Base-by-base conservation (phyloP, 2,888 invertebrate species). In the Ormyrus pomaceus region DNA sequence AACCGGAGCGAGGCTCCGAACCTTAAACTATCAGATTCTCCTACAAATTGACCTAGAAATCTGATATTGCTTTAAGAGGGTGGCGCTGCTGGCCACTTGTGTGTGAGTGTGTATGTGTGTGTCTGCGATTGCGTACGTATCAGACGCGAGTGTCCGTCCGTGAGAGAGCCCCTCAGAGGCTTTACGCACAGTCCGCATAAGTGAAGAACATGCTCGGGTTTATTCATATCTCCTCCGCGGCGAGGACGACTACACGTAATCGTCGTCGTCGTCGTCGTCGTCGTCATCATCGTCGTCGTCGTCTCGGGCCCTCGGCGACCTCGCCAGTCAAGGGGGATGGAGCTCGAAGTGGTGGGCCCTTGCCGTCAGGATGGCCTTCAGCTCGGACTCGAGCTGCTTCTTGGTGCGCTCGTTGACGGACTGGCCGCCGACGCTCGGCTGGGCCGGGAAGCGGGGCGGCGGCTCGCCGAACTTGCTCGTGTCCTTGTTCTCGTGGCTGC, bases 31-130 rank as follows among this genome's bases (percentile, higher is more conserved):
- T 86, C 84, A 85, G 85, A 87, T 87, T 87, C 84, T 81, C 85
- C 85, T 89, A 89, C 85, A 71, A 89, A 89, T 89, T 89, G 88
- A 89, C 89, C 89, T 89, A 89, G 86, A 89, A 89, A 89, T 90
- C 89, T 89, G 89, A 90, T 90, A 90, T 90, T 90, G 89, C 89
- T 90, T 90, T 19, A 19, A 19, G 19, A 19, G 19, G 19, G 19
- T 19, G 19, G 19, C 19, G 19, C 1, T 19, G 19, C 19, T 19
- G 19, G 19, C 19, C 19, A 19, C 19, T 19, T 19, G 19, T 19
- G 19, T 19, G 19, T 2, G 19, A 2, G 2, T 19, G 19, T 19
- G 19, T 19, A 1, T 19, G 19, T 19, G 2, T 19, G 19, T 19
- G 19, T 19, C 19, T 19, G 19, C 0, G 19, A 19, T 19, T 2